These are phyloP conservation scores for Huso huso DNA, from an alignment of 2,797 vertebrate species.

Conservation along the genomic window DNA sequence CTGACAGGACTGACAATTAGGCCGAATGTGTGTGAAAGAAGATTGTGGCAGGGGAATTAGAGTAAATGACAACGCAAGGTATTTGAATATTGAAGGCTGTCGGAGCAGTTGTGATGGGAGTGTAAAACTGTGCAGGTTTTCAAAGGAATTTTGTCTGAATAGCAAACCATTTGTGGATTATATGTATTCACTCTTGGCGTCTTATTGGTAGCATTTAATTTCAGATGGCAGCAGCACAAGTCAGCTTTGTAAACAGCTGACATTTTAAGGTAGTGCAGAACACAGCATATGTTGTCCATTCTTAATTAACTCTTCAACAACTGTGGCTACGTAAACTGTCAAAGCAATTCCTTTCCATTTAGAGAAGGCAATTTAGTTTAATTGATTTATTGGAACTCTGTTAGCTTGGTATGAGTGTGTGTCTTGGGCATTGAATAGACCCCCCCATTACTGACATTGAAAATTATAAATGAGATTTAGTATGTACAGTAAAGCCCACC, in stretches of 20 bases:
- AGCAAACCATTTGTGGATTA: slow-evolving; percentile 5
- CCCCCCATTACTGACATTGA: too few species aligned
- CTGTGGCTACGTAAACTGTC: too few species aligned
- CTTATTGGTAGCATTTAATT: neutral
- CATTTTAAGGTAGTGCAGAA: neutral
- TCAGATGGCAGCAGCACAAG: neutral
- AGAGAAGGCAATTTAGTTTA: neutral
- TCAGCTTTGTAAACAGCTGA: neutral
- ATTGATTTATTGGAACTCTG: slow-evolving; percentile 7
- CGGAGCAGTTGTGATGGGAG: neutral
- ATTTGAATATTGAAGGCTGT: neutral
- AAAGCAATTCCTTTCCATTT: neutral
- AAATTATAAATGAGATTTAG: too few species aligned
- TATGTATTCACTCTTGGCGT: neutral
- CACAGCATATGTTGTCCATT: neutral
- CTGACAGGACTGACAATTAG: slow-evolving; percentile 5
- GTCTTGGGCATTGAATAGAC: too few species aligned
- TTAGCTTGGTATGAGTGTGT: neutral
- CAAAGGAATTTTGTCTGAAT: slow-evolving; percentile 1
- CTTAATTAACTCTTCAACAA: neutral
- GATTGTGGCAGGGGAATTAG: neutral
- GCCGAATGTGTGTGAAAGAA: neutral
- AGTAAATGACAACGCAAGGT: neutral
- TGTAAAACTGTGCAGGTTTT: neutral
- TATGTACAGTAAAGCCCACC: too few species aligned